phyloP scores from a whole-genome alignment of 2,113 vertebrate species.

The Xenopus borealis region DNA sequence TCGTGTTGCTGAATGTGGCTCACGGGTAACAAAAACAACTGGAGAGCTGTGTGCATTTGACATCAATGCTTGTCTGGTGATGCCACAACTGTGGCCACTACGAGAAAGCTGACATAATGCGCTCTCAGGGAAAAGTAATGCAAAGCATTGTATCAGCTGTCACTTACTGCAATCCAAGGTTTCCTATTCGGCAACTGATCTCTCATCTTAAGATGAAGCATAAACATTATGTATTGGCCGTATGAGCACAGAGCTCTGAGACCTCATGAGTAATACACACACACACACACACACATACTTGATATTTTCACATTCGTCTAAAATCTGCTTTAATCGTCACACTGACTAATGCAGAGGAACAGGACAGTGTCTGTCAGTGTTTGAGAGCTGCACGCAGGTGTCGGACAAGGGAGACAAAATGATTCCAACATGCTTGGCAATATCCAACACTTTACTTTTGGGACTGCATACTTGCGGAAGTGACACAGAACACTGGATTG shows the following conservation, averaged over 20 bases:
- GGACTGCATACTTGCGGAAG: constrained; percentile 23
- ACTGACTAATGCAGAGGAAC: background rate
- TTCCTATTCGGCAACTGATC: constrained; percentile 70
- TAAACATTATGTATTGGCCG: constrained; percentile 53
- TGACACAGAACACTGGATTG: constrained; percentile 40
- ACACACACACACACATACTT: background rate
- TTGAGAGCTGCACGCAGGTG: constrained; percentile 56
- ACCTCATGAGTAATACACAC: background rate
- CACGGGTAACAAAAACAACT: too few relatives aligned
- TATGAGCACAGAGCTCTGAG: background rate
- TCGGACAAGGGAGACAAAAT: constrained; percentile 48
- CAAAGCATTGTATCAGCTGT: constrained; percentile 68
- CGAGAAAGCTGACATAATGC: constrained; percentile 59
- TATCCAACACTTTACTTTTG: constrained; percentile 46
- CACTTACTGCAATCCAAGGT: constrained; percentile 58
- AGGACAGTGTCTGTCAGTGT: constrained; percentile 50
- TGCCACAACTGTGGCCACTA: constrained; percentile 35
- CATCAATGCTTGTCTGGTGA: constrained; percentile 21
- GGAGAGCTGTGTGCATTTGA: background rate
- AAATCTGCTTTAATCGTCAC: background rate
- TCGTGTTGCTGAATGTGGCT: too few relatives aligned
- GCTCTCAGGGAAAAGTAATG: constrained; percentile 57
- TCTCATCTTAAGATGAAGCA: constrained; percentile 54
- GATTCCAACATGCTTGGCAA: constrained; percentile 46
- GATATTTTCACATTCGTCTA: background rate